A percentile compares a stretch with the other conserved stretches of the same genome.
phyloP scores from a whole-genome alignment of 2,113 vertebrate species.

The Sterna hirundo region DNA sequence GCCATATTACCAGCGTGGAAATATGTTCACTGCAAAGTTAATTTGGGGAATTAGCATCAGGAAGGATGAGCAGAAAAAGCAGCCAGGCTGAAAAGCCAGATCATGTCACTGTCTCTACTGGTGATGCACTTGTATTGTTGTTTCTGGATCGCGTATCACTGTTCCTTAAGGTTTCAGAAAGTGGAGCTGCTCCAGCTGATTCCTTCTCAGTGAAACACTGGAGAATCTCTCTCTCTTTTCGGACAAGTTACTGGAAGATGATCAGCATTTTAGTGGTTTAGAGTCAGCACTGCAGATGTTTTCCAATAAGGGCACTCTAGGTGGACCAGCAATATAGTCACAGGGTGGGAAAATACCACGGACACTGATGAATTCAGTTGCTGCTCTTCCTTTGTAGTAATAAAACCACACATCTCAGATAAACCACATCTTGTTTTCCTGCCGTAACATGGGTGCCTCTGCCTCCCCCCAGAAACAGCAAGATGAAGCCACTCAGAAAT shows the following conservation, averaged over 20 bases:
- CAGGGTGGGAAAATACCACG: neutral
- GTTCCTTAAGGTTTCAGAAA: neutral
- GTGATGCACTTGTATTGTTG: neutral
- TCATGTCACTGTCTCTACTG: neutral
- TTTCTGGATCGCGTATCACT: neutral
- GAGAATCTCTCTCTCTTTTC: neutral
- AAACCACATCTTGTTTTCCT: neutral
- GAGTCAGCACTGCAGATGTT: neutral
- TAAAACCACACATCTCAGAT: neutral
- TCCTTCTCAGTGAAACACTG: neutral
- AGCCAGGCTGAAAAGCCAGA: neutral
- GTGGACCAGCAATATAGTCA: neutral
- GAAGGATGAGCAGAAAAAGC: slow-evolving; percentile 11
- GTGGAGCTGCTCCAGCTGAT: neutral
- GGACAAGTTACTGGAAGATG: neutral
- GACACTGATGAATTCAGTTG: neutral
- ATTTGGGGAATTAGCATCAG: neutral
- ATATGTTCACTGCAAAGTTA: slow-evolving; percentile 2
- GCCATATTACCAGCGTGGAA: neutral
- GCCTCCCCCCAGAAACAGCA: neutral
- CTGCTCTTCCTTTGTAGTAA: neutral
- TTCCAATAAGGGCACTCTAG: neutral
- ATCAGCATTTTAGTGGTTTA: neutral
- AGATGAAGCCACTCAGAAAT: neutral
- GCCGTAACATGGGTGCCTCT: neutral